Evolutionary conservation across 2,113 vertebrate genomes (phyloP), one percentile per base, ranked within the genome.

Genomic region (Calidris pygmaea): DNA sequence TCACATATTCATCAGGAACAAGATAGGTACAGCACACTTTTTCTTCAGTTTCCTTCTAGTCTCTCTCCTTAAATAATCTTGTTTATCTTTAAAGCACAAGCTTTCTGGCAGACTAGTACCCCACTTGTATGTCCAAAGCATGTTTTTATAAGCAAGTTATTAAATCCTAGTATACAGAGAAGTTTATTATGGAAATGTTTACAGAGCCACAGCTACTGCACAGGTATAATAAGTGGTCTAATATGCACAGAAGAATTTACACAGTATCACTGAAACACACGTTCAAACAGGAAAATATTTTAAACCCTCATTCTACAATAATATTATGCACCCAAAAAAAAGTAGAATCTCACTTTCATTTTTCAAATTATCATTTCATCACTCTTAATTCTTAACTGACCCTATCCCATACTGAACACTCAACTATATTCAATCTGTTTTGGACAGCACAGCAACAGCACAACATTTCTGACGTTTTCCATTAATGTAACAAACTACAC

Each of bases 161-260:
- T 89, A 96, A 90, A 66, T 26, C 7, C 47, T 67, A 7, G 4
- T 65, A 84, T 56, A 92, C 39, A 89, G 70, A 90, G 48, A n/a
- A 87, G 65, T 78, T 95, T 78, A 78, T 91, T 87, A 95, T 35
- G 58, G 60, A 87, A 94, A 79, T 30, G 66, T 93, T 93, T 82
- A 87, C 80, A 82, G 66, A 87, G 53, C 10, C 37, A 20, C 74
- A 78, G 73, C 63, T 84, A 84, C 39, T 65, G 43, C 65, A 76
- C 39, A 37, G 3, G 1, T 34, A 63, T 19, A 95, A 77, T 50
- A 90, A 67, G 48, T 43, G 35, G 14, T 63, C 52, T 27, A 90
- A 68, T 65, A 91, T 13, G 22, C 80, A 89, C 1, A 1, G 12
- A 71, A 80, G 34, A 47, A 53, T 87, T 81, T 30, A 47, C 22